phyloP scores from a whole-genome alignment of 2,888 invertebrate genomes.

The Pterostichus madidus region DNA sequence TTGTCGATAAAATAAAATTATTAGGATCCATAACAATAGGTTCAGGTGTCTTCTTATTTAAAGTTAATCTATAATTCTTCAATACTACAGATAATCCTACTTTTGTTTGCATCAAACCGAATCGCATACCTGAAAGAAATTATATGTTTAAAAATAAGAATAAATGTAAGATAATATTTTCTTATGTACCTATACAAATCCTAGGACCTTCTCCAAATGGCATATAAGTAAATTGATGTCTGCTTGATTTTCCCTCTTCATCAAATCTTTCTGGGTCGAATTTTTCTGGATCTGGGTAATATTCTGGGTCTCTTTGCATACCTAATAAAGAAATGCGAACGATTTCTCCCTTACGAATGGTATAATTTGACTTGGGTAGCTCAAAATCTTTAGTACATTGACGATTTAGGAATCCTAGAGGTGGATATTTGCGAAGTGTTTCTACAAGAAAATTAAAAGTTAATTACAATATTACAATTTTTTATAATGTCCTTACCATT shows the following conservation, averaged over 20 bases:
- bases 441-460: slow-evolving; percentile 70
- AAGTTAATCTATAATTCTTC: slow-evolving; percentile 30
- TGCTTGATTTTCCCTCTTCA: slow-evolving; percentile 73
- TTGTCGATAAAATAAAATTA: slow-evolving; percentile 8
- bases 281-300: slow-evolving; percentile 79
- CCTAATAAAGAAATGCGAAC: slow-evolving; percentile 70
- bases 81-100: slow-evolving; percentile 20
- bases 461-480: background rate
- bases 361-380: slow-evolving; percentile 69
- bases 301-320: slow-evolving; percentile 72
- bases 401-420: slow-evolving; percentile 71
- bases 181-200: slow-evolving; percentile 75
- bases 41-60: slow-evolving; percentile 17
- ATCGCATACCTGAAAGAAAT: slow-evolving; percentile 3
- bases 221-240: background rate
- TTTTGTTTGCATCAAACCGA: slow-evolving; percentile 35
- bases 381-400: slow-evolving; percentile 70
- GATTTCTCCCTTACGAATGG: slow-evolving; percentile 68
- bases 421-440: slow-evolving; percentile 74
- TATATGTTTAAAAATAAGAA: background rate
- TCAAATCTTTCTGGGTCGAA: slow-evolving; percentile 82
- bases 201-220: slow-evolving; percentile 77
- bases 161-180: background rate
- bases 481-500: slow-evolving; percentile 71
- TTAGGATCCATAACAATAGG: slow-evolving; percentile 18